Base-by-base conservation (phyloP, 2,888 invertebrate genomes). In the Caenorhabditis plicata region DNA sequence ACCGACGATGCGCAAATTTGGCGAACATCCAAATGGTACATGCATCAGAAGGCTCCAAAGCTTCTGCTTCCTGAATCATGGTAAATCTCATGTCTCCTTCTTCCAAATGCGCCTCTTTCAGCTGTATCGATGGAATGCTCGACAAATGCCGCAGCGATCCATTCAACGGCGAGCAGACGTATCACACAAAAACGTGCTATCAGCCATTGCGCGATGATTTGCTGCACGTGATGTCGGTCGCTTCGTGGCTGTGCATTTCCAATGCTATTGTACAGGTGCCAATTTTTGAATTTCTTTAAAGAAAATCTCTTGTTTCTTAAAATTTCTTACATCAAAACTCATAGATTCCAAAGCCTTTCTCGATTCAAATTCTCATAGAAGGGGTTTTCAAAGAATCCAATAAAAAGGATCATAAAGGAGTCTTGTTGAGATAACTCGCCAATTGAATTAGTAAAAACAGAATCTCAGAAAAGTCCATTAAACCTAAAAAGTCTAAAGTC, bases 1-100 rank as follows among this genome's bases (percentile, higher is more conserved):
- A 77, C 76, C 0, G 73, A 75, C 27, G 72, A 80, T 47, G 71
- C 62, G 17, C 53, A 54, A n/a, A 63, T 80, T 22, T 80, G 80
- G 80, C 50, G 73, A 22, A 77, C 75, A 11, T 75, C 78, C 17
- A 80, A 80, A 41, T 80, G 80, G 80, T 74, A 77, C 47, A 78
- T 78, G 78, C 78, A 77, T 54, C 70, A 75, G 44, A 58, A 55
- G 25, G 64, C 58, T 15, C 65, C 61, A 15, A 68, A 66, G 31
- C 48, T 41, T 19, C 57, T 68, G 4, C 31, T 64, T 29, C 64
- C 64, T 13, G 51, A 57, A 38, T 58, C 58, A 9, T 64, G 64
- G 62, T 63, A 13, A 45, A 48, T 31, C 35, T 43, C 1, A 31
- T 15, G 5, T 41, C 23, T 32, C 44, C 7, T 7, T 32, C 25